Evolutionary conservation across 2,888 invertebrate species (phyloP).

Genomic region (Colletes collaris): DNA sequence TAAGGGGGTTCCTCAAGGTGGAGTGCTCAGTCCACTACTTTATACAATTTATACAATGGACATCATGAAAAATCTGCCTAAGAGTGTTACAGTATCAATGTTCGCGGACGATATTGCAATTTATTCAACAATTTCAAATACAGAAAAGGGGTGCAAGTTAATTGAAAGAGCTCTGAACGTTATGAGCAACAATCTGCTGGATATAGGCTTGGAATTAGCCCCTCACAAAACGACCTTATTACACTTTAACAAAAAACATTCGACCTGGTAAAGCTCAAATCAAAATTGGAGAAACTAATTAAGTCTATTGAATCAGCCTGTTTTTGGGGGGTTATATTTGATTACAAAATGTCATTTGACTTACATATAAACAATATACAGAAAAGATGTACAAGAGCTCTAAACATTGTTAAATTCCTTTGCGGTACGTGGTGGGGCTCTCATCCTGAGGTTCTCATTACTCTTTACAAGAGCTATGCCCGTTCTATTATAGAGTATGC

Average conservation of each 20-base stretch:
- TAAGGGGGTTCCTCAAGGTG: background rate
- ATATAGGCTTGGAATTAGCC: background rate
- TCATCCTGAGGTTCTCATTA: too few relatives aligned
- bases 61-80: background rate
- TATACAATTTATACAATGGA: background rate
- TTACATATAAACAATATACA: background rate
- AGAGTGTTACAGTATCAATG: background rate
- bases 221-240: background rate
- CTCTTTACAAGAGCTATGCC: too few relatives aligned
- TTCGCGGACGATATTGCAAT: constrained; percentile 6
- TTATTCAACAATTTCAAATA: background rate
- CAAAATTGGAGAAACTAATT: background rate
- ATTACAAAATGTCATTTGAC: background rate
- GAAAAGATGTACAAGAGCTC: background rate
- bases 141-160: background rate
- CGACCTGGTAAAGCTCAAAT: background rate
- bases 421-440: background rate
- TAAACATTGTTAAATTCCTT: constrained; percentile 1
- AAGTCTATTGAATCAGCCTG: background rate
- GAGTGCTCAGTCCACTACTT: background rate
- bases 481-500: too few relatives aligned
- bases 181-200: background rate
- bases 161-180: background rate
- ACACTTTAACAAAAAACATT: background rate
- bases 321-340: background rate